A percentile compares a stretch with the other conserved stretches of the same genome.
Conservation (phyloP, 2,797 vertebrate genomes). For the Ammospiza maritima region DNA sequence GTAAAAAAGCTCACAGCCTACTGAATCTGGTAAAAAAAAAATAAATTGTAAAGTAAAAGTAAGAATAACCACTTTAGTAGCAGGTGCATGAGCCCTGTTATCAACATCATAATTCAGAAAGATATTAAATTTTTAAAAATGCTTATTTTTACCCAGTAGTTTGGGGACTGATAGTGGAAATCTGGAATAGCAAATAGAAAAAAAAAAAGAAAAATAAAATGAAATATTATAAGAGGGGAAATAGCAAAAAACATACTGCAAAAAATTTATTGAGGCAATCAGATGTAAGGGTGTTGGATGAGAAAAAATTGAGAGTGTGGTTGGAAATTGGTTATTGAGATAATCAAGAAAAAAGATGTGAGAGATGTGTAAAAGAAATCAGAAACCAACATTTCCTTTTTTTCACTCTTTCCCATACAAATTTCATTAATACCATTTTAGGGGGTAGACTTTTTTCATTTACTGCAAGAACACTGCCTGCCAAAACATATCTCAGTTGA, state of each 20-base stretch:
- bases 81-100: neutral
- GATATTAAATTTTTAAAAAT: neutral
- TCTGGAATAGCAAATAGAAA: neutral
- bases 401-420: neutral
- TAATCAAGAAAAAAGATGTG: neutral
- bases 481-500: neutral
- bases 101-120: neutral
- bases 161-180: neutral
- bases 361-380: neutral
- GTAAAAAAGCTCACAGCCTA: slow-evolving; percentile 1
- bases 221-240: neutral
- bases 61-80: neutral
- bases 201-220: neutral
- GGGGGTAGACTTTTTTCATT: neutral
- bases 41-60: neutral
- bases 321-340: neutral
- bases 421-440: neutral
- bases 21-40: neutral
- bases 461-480: neutral
- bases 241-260: neutral
- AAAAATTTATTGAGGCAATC: neutral
- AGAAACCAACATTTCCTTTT: neutral
- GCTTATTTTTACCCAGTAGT: neutral
- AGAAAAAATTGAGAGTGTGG: neutral
- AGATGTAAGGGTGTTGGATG: neutral